These are phyloP conservation scores for Diphyllodes magnificus DNA, from an alignment of 2,113 vertebrate genomes.

Conservation along the genomic window DNA sequence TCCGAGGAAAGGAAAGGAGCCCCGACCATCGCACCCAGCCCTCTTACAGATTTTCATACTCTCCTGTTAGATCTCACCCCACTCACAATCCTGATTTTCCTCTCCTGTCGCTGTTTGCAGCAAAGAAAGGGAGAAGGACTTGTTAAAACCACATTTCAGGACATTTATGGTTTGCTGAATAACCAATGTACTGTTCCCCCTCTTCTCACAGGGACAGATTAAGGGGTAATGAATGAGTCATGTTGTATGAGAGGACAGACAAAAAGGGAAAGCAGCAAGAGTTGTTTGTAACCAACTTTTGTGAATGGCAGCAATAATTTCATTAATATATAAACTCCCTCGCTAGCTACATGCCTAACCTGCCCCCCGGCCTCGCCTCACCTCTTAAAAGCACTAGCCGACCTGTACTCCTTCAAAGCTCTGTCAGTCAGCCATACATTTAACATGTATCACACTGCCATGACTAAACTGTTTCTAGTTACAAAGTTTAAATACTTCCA, in stretches of 20 bases:
- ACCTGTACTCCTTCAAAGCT: not conserved
- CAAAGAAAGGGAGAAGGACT: too few relatives aligned
- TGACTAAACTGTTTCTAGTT: not conserved
- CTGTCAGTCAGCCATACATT: not conserved
- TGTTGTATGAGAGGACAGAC: fast-evolving
- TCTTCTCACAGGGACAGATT: not conserved
- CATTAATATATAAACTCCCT: fast-evolving
- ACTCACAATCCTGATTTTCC: not conserved
- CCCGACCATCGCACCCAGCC: fast-evolving
- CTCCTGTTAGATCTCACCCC: too few relatives aligned
- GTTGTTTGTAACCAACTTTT: not conserved
- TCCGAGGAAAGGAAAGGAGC: too few relatives aligned
- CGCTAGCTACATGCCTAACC: fast-evolving
- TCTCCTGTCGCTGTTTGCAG: not conserved
- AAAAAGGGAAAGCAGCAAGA: not conserved
- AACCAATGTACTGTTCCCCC: fast-evolving
- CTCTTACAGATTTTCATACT: fast-evolving
- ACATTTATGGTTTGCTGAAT: not conserved
- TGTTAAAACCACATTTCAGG: not conserved
- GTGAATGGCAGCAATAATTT: not conserved
- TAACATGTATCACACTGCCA: not conserved
- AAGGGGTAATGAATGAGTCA: not conserved
- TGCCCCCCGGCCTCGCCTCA: fast-evolving
- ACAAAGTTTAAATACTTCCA: not conserved
- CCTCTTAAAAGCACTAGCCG: not conserved